Percentiles rank a stretch among this genome's conserved stretches.
Conservation (phyloP, 1,140 invertebrate species). For the Lordiphosa clarofinis region DNA sequence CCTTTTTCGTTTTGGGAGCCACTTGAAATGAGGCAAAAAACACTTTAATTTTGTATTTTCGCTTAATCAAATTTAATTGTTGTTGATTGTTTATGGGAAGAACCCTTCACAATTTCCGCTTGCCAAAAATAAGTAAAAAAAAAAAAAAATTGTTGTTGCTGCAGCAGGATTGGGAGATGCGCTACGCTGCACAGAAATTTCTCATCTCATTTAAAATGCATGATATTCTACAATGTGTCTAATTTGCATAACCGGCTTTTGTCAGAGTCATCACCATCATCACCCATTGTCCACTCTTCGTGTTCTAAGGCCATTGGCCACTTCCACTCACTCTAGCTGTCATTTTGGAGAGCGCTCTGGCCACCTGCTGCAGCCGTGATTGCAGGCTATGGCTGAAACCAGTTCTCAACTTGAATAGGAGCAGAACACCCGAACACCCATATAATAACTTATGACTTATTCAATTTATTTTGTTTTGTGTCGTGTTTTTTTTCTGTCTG, state of each 20-base stretch:
- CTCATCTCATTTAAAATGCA: slow-evolving; percentile 43
- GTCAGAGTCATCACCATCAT: slow-evolving; percentile 38
- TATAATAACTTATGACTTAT: slow-evolving; percentile 52
- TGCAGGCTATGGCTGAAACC: slow-evolving; percentile 30
- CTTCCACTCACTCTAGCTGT: slow-evolving; percentile 17
- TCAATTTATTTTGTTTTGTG: slow-evolving; percentile 43
- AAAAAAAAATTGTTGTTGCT: too few species aligned
- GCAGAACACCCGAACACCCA: slow-evolving; percentile 21
- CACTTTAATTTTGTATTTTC: slow-evolving; percentile 32
- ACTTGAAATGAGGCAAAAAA: slow-evolving; percentile 11
- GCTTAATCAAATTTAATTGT: slow-evolving; percentile 65
- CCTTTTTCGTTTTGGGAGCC: slow-evolving; percentile 11
- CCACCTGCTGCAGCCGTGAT: slow-evolving; percentile 56
- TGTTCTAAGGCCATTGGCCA: slow-evolving; percentile 46
- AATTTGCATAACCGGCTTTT: slow-evolving; percentile 65
- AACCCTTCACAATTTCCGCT: slow-evolving; percentile 31
- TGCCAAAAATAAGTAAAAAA: slow-evolving; percentile 1
- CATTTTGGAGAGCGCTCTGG: slow-evolving; percentile 25
- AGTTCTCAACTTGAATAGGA: slow-evolving; percentile 34
- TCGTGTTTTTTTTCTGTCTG: slow-evolving; percentile 8
- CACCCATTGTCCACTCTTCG: slow-evolving; percentile 43
- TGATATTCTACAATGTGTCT: slow-evolving; percentile 47
- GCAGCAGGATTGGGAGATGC: slow-evolving; percentile 15
- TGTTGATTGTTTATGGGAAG: slow-evolving; percentile 34
- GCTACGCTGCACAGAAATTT: slow-evolving; percentile 20